These are phyloP conservation scores for Melitaea athalia DNA, from an alignment of 2,888 invertebrate genomes.

Conservation along the genomic window DNA sequence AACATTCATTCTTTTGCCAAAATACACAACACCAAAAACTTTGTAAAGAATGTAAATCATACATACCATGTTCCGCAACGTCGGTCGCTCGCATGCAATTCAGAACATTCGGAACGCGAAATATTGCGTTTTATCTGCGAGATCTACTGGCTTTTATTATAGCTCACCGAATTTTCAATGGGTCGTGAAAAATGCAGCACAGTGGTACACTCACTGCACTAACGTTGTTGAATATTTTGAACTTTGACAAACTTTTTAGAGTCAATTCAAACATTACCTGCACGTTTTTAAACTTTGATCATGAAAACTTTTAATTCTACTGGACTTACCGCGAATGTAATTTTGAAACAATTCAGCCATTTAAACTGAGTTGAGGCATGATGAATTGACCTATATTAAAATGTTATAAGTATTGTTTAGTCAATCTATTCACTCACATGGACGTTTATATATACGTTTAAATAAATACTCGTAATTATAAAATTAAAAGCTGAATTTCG, in stretches of 20 bases:
- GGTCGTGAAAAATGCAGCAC: conserved; percentile 66
- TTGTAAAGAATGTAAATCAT: conserved; percentile 25
- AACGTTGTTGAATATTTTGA: conserved; percentile 31
- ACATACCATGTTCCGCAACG: conserved; percentile 19
- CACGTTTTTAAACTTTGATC: background rate
- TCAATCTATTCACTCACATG: too few species aligned
- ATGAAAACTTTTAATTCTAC: background rate
- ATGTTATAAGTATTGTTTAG: too few species aligned
- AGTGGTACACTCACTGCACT: conserved; percentile 53
- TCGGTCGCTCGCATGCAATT: conserved; percentile 22
- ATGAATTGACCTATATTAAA: too few species aligned
- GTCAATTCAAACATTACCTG: background rate
- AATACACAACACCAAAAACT: background rate
- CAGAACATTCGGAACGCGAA: conserved; percentile 51
- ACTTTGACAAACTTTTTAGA: background rate
- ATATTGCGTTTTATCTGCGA: conserved; percentile 55
- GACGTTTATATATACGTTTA: too few species aligned
- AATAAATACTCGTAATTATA: too few species aligned
- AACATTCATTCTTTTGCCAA: too few species aligned
- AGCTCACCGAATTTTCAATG: conserved; percentile 67
- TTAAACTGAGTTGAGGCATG: too few species aligned
- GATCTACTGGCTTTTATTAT: conserved; percentile 36
- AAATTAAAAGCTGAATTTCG: too few species aligned
- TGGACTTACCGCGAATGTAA: too few species aligned
- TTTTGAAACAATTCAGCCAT: too few species aligned